Percentiles rank a stretch among this genome's conserved stretches.
phyloP scores from a whole-genome alignment of 2,113 vertebrate species.

The Mesitornis unicolor region DNA sequence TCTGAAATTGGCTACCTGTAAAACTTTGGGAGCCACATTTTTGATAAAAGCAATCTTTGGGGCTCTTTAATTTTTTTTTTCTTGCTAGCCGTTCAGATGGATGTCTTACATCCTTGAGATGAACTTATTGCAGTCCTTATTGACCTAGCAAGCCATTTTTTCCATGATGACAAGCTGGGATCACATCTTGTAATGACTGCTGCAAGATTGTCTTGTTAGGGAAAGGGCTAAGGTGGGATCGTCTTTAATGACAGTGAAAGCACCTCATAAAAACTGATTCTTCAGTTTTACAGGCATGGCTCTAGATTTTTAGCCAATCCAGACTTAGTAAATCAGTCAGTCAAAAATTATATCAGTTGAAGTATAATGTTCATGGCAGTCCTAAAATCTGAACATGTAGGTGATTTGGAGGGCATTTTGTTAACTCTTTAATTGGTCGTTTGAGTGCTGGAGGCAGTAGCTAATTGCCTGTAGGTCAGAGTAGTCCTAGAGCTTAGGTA shows the following conservation, averaged over 20 bases:
- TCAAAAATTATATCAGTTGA: slow-evolving; percentile 78
- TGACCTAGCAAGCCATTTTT: slow-evolving; percentile 73
- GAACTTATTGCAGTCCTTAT: slow-evolving; percentile 68
- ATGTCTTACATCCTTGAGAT: slow-evolving; percentile 68
- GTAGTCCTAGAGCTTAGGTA: slow-evolving; percentile 73
- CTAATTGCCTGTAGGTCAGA: slow-evolving; percentile 81
- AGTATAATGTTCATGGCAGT: slow-evolving; percentile 73
- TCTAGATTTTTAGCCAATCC: slow-evolving; percentile 71
- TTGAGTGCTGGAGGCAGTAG: slow-evolving; percentile 73
- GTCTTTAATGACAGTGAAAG: slow-evolving; percentile 78
- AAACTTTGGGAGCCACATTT: not conserved
- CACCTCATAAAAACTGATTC: slow-evolving; percentile 76
- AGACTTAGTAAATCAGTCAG: slow-evolving; percentile 79
- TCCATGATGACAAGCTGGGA: slow-evolving; percentile 70
- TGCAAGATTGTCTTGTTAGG: slow-evolving; percentile 79
- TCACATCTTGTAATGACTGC: slow-evolving; percentile 70
- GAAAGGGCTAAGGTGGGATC: slow-evolving; percentile 76
- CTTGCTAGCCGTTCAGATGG: slow-evolving; percentile 32
- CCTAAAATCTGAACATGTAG: slow-evolving; percentile 76
- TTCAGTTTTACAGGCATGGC: slow-evolving; percentile 68
- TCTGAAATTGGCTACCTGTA: not conserved
- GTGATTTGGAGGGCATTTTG: slow-evolving; percentile 80
- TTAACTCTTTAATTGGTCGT: slow-evolving; percentile 84
- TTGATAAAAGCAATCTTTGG: not conserved
- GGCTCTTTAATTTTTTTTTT: slow-evolving; percentile 13